Evolutionary conservation across 2,113 vertebrate species (phyloP).

Genomic region (Eretmochelys imbricata): DNA sequence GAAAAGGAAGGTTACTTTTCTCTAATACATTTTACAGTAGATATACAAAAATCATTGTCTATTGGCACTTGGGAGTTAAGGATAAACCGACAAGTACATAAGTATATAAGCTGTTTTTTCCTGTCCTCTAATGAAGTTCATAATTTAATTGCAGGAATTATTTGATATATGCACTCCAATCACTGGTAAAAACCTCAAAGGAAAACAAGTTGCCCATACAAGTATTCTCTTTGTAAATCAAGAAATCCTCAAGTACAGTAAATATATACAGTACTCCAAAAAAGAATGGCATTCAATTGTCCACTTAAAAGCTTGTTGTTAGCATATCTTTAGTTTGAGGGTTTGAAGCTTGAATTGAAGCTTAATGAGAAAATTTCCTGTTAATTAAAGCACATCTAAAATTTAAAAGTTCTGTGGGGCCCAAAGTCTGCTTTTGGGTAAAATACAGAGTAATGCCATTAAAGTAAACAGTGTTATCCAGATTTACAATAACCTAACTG

Average conservation of each 20-base stretch:
- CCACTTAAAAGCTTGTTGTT: conserved; percentile 24
- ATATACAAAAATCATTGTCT: conserved; percentile 18
- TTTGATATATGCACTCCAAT: conserved; percentile 47
- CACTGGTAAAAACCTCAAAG: conserved; percentile 61
- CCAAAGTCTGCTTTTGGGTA: neutral
- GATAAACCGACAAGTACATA: conserved; percentile 66
- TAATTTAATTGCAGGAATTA: conserved; percentile 71
- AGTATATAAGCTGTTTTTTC: conserved; percentile 40
- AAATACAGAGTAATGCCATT: neutral
- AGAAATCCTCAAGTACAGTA: conserved; percentile 47
- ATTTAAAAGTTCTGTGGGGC: neutral
- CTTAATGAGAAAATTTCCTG: conserved; percentile 28
- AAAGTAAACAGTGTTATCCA: neutral
- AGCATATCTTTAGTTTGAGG: conserved; percentile 5
- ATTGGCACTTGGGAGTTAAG: conserved; percentile 51
- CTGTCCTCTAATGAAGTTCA: conserved; percentile 61
- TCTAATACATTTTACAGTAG: conserved; percentile 28
- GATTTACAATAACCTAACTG: neutral
- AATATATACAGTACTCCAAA: conserved; percentile 13
- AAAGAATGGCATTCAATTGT: conserved; percentile 1
- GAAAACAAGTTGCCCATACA: conserved; percentile 59
- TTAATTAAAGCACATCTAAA: neutral
- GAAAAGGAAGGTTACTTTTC: conserved; percentile 50
- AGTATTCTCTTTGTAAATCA: conserved; percentile 56
- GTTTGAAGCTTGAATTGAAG: conserved; percentile 1